Base-by-base conservation (phyloP, 1,140 invertebrate genomes). In the Neotoxoptera formosana region DNA sequence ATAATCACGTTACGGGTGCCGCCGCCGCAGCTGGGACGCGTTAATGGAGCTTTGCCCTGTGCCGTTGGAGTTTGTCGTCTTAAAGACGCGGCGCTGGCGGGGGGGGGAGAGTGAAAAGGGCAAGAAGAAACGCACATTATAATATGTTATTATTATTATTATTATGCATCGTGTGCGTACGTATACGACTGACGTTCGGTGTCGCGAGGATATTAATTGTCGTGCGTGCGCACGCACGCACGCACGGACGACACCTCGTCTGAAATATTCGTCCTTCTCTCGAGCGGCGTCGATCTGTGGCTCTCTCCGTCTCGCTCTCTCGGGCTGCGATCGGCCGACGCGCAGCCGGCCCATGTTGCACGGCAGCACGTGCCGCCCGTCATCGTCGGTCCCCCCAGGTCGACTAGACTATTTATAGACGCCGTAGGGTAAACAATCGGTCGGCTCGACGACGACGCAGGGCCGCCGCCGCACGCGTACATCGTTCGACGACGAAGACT, bases 41-140 rank as follows among this genome's bases (percentile, higher is more conserved):
- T 92, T 92, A 92, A 92, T 84, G 91, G 91, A 92, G 47, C 91
- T 92, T 92, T 92, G 81, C 81, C 76, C 81, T 51, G 91, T 23
- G 91, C 67, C 45, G 41, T 53, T n/a, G n/a, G 34, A 21, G 45
- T 91, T 91, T 30, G 67, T 36, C 36, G 89, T 56, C 89, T 67
- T 90, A 41, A 47, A 91, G 51, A 60, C 51, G n/a, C 36, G 8
- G n/a, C 17, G 17, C n/a, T n/a, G n/a, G n/a, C n/a, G n/a, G n/a
- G n/a, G n/a, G 17, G 25, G 48, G 8, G 21, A 47, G 2, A 20
- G 23, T 25, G 47, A 47, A 41, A 45, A 56, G 25, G 36, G 36
- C 34, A 45, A 36, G 8, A 41, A 90, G 36, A 60, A 45, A n/a
- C 36, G 83, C 25, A 84, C 21, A 84, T 25, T 41, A 84, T 41